phyloP scores from a whole-genome alignment of 2,888 invertebrate genomes.

The Vanessa cardui region DNA sequence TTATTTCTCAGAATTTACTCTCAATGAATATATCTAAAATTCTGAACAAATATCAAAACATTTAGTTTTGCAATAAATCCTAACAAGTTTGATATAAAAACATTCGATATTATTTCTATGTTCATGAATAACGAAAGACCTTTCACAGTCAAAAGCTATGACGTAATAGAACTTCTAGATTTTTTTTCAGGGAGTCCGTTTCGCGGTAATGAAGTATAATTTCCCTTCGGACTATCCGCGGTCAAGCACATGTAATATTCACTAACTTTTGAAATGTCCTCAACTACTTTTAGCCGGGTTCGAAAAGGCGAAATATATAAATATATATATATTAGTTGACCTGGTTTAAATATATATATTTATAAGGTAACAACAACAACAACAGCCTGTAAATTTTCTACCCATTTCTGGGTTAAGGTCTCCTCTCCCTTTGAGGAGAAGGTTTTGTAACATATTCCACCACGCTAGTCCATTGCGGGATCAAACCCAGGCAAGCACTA shows the following conservation, averaged over 20 bases:
- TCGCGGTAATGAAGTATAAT: slow-evolving; percentile 47
- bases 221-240: slow-evolving; percentile 46
- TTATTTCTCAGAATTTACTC: not conserved
- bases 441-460: no score
- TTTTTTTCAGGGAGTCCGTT: slow-evolving; percentile 44
- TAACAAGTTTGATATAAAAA: not conserved
- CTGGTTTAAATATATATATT: no score
- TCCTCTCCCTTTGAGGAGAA: no score
- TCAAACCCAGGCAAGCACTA: no score
- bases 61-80: no score
- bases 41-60: not conserved
- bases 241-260: slow-evolving; percentile 44
- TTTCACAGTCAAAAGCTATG: not conserved
- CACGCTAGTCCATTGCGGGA: no score
- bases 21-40: not conserved
- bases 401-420: no score
- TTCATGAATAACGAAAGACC: not conserved
- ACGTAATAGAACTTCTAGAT: not conserved
- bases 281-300: not conserved
- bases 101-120: not conserved
- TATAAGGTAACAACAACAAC: no score
- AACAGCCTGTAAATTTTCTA: no score
- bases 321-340: no score
- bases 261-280: slow-evolving; percentile 32
- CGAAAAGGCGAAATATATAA: no score